phyloP scores from a whole-genome alignment of 1,140 invertebrate genomes.

The Hycleus cichorii region DNA sequence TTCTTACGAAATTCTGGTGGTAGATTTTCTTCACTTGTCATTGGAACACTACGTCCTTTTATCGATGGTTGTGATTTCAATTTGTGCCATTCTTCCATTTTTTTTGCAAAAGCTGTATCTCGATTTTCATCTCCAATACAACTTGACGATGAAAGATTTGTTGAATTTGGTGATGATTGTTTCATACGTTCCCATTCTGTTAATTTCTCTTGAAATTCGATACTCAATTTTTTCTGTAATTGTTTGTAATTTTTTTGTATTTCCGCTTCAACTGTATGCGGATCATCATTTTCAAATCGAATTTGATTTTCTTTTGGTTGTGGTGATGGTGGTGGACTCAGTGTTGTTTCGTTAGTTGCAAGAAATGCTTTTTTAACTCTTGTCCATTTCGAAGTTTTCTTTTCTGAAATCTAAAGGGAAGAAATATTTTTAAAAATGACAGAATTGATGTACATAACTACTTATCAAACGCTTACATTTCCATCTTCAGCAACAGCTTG shows the following conservation, averaged over 20 bases:
- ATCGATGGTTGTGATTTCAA: conserved; percentile 31
- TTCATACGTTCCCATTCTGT: conserved; percentile 62
- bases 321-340: not conserved
- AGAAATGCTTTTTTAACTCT: conserved; percentile 66
- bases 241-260: conserved; percentile 54
- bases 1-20: conserved; percentile 74
- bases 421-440: conserved; percentile 5
- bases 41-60: conserved; percentile 19
- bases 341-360: conserved; percentile 35
- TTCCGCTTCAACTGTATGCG: conserved; percentile 41
- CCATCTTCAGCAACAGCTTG: conserved; percentile 24
- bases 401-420: not conserved
- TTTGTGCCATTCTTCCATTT: conserved; percentile 41
- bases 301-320: not conserved
- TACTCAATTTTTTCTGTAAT: conserved; percentile 58
- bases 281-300: too few species aligned
- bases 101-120: conserved; percentile 35
- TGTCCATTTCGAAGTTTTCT: conserved; percentile 55
- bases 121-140: conserved; percentile 30
- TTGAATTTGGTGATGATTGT: conserved; percentile 23
- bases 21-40: conserved; percentile 54
- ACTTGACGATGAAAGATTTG: conserved; percentile 16
- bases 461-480: conserved; percentile 12
- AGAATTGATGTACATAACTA: not conserved
- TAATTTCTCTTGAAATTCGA: conserved; percentile 64